Evolutionary conservation across 2,113 vertebrate genomes (phyloP).

Genomic region (Acanthochromis polyacanthus): DNA sequence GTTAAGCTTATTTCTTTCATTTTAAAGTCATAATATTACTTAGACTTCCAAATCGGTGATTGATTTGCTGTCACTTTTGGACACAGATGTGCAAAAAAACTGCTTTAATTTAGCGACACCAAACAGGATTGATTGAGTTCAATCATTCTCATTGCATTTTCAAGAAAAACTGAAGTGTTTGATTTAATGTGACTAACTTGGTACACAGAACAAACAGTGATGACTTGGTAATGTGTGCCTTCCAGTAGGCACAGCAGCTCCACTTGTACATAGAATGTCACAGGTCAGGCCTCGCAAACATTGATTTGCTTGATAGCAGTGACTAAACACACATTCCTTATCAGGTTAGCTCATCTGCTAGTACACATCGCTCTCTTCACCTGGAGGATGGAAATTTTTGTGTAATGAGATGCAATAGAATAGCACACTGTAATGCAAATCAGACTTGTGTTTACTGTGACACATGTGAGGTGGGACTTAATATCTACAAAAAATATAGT

Average conservation of each 20-base stretch:
- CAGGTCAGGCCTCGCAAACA: constrained; percentile 17
- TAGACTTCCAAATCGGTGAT: too few species aligned
- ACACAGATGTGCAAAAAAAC: too few species aligned
- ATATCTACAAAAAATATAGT: too few species aligned
- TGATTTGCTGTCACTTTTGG: too few species aligned
- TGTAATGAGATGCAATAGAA: too few species aligned
- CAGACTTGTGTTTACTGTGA: too few species aligned
- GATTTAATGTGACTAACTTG: background rate
- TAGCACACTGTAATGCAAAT: too few species aligned
- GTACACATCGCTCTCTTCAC: background rate
- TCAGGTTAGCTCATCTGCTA: constrained; percentile 6
- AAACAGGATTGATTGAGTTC: background rate
- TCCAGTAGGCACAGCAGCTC: background rate
- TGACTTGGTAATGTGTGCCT: constrained; percentile 4
- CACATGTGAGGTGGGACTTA: background rate
- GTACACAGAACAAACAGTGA: background rate
- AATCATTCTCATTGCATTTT: background rate
- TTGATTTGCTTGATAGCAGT: background rate
- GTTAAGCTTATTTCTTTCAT: background rate
- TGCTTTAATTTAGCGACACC: too few species aligned
- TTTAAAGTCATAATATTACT: background rate
- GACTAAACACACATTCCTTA: constrained; percentile 13
- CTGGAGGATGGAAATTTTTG: background rate
- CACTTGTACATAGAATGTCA: background rate
- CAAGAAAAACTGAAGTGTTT: background rate